Evolutionary conservation across 1,140 invertebrate genomes (phyloP).

Genomic region (Orchestia grillus): DNA sequence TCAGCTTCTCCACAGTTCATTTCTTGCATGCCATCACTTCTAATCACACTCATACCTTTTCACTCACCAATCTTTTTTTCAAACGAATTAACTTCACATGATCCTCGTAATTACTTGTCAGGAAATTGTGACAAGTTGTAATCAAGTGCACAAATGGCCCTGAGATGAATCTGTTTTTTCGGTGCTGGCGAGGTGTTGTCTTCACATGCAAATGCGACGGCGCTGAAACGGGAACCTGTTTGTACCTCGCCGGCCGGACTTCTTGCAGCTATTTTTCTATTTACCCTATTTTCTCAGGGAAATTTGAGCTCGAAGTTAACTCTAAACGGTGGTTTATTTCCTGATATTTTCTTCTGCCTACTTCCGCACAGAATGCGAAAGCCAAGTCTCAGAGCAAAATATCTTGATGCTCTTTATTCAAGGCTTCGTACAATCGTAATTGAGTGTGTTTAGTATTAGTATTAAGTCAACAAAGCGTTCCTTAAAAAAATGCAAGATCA

Average conservation of each 20-base stretch:
- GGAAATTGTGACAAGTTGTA: too few species aligned
- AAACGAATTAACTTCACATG: too few species aligned
- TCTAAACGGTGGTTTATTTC: neutral
- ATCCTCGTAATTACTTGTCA: too few species aligned
- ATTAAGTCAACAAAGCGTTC: too few species aligned
- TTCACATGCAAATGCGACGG: neutral
- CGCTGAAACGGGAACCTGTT: neutral
- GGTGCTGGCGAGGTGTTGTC: neutral
- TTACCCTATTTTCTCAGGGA: neutral
- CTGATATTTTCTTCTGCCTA: neutral
- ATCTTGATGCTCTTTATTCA: neutral
- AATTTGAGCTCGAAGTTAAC: neutral
- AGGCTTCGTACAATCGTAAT: too few species aligned
- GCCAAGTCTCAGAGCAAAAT: neutral
- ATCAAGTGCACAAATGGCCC: neutral
- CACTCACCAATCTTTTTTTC: neutral
- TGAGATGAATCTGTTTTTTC: neutral
- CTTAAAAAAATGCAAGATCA: too few species aligned
- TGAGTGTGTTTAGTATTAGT: too few species aligned
- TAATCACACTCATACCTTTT: neutral
- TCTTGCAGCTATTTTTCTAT: neutral
- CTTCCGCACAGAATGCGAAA: neutral
- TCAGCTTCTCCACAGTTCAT: neutral
- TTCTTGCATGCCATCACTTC: neutral
- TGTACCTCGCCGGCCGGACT: neutral